Evolutionary conservation across 2,888 invertebrate genomes (phyloP).

Genomic region (Plagiodera versicolora): DNA sequence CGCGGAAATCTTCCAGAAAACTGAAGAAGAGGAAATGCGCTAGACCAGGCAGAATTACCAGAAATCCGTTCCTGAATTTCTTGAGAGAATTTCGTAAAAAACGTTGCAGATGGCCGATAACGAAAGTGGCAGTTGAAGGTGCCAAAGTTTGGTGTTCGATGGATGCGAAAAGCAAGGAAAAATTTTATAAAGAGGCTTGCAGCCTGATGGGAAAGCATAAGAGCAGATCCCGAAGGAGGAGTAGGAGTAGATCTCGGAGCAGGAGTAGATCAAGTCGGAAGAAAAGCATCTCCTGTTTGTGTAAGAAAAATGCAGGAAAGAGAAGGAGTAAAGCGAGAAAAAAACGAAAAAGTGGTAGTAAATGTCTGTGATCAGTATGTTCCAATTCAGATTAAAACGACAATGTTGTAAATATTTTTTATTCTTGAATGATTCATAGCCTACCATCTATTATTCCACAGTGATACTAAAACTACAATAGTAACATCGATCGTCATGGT

Average conservation of each 20-base stretch:
- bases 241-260: background rate
- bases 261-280: background rate
- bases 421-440: too few relatives aligned
- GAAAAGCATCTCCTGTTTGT: background rate
- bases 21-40: background rate
- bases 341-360: background rate
- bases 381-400: background rate
- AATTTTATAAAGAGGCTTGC: slow-evolving; percentile 21
- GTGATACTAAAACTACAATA: too few relatives aligned
- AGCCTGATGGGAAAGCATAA: background rate
- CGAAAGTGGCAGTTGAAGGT: slow-evolving; percentile 45
- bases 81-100: slow-evolving; percentile 39
- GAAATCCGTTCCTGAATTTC: slow-evolving; percentile 46
- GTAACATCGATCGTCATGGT: too few relatives aligned
- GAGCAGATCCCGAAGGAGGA: background rate
- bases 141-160: slow-evolving; percentile 42
- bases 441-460: too few relatives aligned
- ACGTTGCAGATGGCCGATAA: slow-evolving; percentile 41
- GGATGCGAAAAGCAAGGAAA: slow-evolving; percentile 14
- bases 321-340: background rate
- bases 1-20: background rate
- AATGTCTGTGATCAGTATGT: background rate
- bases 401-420: too few relatives aligned
- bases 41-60: slow-evolving; percentile 3
- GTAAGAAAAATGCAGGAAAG: background rate